Conservation (phyloP, 2,797 vertebrate species). For the Otolemur crassicaudatus region DNA sequence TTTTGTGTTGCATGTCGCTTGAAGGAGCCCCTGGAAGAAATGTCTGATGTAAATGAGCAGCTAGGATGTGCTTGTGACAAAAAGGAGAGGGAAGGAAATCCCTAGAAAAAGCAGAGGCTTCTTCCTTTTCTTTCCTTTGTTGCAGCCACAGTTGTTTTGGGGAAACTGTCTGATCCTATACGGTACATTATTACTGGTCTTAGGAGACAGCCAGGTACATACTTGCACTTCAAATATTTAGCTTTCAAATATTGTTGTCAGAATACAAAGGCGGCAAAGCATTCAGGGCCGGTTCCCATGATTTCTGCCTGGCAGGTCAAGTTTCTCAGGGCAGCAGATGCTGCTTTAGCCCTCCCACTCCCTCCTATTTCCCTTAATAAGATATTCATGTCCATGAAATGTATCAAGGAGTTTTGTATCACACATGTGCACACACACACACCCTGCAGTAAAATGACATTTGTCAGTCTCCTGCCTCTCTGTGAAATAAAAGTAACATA, state of each 20-base stretch:
- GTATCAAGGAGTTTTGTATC: not conserved
- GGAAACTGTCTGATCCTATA: not conserved
- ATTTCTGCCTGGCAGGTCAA: too few species aligned
- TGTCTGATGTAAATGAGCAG: rapidly evolving
- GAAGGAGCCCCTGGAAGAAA: not conserved
- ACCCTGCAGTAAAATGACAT: not conserved
- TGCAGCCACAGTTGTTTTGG: not conserved
- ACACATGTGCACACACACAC: not conserved
- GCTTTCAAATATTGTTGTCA: not conserved
- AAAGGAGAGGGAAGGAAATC: not conserved
- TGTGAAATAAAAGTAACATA: conserved; percentile 19
- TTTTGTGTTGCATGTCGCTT: not conserved
- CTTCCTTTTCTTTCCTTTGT: not conserved
- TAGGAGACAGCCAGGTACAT: not conserved
- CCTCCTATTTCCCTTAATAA: not conserved
- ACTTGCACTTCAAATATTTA: not conserved
- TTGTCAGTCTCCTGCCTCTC: not conserved
- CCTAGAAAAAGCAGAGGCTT: not conserved
- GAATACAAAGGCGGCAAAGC: not conserved
- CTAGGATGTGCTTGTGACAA: not conserved
- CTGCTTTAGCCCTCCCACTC: not conserved
- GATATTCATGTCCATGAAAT: not conserved
- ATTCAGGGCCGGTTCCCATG: not conserved
- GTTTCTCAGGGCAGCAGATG: not conserved
- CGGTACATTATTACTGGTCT: not conserved